These are phyloP conservation scores for Lithosia quadra DNA, from an alignment of 2,888 invertebrate genomes.

Conservation along the genomic window DNA sequence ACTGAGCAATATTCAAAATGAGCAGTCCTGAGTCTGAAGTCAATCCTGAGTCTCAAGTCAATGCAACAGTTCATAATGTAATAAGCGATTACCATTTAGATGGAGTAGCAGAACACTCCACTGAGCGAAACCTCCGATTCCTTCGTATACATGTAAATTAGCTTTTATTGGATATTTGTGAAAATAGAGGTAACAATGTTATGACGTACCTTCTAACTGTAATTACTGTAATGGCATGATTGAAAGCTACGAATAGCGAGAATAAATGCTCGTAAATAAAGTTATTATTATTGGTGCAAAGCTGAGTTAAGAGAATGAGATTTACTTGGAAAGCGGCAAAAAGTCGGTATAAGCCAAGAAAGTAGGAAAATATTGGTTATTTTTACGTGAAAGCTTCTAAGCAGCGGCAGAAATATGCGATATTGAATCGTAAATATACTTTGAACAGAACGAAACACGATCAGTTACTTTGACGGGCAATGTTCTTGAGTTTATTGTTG, in stretches of 20 bases:
- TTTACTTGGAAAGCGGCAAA: slow-evolving; percentile 11
- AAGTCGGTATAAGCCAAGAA: slow-evolving; percentile 1
- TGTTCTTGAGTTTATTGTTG: background rate
- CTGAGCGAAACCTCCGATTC: slow-evolving; percentile 40
- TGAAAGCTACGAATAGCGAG: slow-evolving; percentile 12
- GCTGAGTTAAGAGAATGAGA: slow-evolving; percentile 15
- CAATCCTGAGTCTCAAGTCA: slow-evolving; percentile 21
- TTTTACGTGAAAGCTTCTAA: slow-evolving; percentile 10
- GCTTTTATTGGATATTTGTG: slow-evolving; percentile 45
- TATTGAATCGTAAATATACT: slow-evolving; percentile 16
- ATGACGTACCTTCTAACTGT: background rate
- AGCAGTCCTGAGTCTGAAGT: slow-evolving; percentile 23
- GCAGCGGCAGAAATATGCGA: slow-evolving; percentile 12
- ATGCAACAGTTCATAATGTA: slow-evolving; percentile 42
- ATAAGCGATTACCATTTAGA: slow-evolving; percentile 61
- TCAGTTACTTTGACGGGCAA: background rate
- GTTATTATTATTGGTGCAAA: slow-evolving; percentile 14
- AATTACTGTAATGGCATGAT: slow-evolving; percentile 17
- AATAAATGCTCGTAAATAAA: slow-evolving; percentile 10
- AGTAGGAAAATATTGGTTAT: slow-evolving; percentile 11
- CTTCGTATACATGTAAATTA: slow-evolving; percentile 60
- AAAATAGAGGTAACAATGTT: slow-evolving; percentile 18
- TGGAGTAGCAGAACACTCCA: slow-evolving; percentile 47
- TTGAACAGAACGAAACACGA: background rate
- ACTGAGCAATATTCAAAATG: slow-evolving; percentile 36